phyloP scores from a whole-genome alignment of 2,113 vertebrate species.

The Nycticryphes semicollaris region DNA sequence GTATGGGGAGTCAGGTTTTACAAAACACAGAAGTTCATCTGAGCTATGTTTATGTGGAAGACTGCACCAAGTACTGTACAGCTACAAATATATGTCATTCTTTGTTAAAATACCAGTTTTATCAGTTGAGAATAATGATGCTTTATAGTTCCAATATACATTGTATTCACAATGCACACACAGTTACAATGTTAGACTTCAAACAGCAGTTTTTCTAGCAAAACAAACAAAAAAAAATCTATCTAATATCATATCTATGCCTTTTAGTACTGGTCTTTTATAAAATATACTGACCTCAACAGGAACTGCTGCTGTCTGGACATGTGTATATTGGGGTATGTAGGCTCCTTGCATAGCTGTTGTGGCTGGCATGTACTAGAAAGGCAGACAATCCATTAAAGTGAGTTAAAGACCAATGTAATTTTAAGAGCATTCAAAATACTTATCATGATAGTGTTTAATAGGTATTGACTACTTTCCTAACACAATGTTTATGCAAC shows the following conservation, averaged over 20 bases:
- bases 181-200: not conserved
- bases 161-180: not conserved
- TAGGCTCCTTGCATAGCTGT: constrained; percentile 95
- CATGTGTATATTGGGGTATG: constrained; percentile 91
- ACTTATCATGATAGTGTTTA: not conserved
- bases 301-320: constrained; percentile 87
- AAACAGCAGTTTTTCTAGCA: not conserved
- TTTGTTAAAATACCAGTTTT: not conserved
- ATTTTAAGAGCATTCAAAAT: not conserved
- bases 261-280: not conserved
- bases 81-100: not conserved
- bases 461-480: not conserved
- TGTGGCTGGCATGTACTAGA: constrained; percentile 92
- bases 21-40: not conserved
- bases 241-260: not conserved
- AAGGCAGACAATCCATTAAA: constrained; percentile 1
- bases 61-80: not conserved
- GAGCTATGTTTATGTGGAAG: not conserved
- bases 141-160: not conserved
- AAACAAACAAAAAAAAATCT: not conserved
- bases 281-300: constrained; percentile 84
- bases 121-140: not conserved
- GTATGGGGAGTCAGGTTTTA: not conserved
- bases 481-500: not conserved
- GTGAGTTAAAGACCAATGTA: not conserved